A percentile compares a stretch with the other conserved stretches of the same genome.
phyloP scores from a whole-genome alignment of 2,113 vertebrate genomes.

The Otocyon megalotis region DNA sequence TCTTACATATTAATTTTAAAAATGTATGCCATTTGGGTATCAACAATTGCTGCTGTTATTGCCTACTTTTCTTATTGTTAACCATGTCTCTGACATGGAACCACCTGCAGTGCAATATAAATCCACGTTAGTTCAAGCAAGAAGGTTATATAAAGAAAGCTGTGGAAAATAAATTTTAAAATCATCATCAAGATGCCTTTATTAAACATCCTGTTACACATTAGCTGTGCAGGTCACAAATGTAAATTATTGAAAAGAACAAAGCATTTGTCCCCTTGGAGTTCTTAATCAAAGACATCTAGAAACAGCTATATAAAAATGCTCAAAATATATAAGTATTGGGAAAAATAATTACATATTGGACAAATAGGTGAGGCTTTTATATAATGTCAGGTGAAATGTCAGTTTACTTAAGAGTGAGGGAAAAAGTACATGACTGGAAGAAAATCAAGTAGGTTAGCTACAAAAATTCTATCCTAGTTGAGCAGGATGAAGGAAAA shows the following conservation, averaged over 20 bases:
- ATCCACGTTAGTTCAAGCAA: conserved; percentile 48
- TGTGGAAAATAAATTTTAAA: neutral
- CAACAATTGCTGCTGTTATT: neutral
- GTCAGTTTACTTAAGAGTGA: neutral
- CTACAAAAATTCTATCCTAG: neutral
- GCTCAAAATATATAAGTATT: neutral
- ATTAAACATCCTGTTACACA: neutral
- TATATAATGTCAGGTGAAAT: conserved; percentile 1
- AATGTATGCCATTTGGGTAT: neutral
- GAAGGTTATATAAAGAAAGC: conserved; percentile 26
- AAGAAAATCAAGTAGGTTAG: neutral
- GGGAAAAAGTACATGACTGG: neutral
- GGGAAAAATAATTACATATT: neutral
- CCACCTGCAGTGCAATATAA: conserved; percentile 19
- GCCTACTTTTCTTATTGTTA: neutral
- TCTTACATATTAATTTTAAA: neutral
- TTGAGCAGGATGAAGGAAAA: neutral
- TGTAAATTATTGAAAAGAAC: neutral
- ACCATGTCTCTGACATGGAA: neutral
- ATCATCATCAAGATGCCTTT: conserved; percentile 9
- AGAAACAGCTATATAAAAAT: conserved; percentile 13
- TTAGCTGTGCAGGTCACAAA: neutral
- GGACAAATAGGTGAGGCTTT: neutral
- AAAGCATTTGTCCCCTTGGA: conserved; percentile 25
- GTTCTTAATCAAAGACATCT: conserved; percentile 22